phyloP scores from a whole-genome alignment of 2,888 invertebrate genomes.

The Tiliacea citrago region DNA sequence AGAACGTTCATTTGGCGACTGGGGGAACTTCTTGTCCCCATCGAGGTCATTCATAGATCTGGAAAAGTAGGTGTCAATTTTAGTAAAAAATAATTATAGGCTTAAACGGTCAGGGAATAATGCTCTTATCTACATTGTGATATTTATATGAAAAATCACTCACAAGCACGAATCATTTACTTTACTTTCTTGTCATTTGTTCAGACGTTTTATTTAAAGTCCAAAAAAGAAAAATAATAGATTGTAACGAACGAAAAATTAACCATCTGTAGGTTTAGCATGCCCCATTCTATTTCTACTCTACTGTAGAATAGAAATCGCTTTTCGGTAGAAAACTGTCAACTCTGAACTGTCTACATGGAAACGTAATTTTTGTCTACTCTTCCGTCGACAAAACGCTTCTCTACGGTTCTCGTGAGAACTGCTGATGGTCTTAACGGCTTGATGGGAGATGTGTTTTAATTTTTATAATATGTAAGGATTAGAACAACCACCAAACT shows the following conservation, averaged over 20 bases:
- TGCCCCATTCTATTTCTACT: too few species aligned
- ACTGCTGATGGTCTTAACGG: neutral
- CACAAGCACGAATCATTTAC: too few species aligned
- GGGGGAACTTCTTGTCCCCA: slow-evolving; percentile 89
- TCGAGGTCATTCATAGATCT: slow-evolving; percentile 92
- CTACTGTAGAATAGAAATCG: too few species aligned
- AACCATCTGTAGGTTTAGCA: neutral
- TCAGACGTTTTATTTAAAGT: neutral
- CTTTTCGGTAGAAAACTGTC: too few species aligned
- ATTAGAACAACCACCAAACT: neutral
- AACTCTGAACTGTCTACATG: too few species aligned
- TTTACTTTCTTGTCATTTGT: too few species aligned
- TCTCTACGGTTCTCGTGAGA: too few species aligned
- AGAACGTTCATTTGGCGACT: slow-evolving; percentile 93
- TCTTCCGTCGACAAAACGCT: too few species aligned
- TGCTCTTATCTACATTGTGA: neutral
- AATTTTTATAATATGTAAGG: neutral
- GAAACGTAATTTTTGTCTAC: too few species aligned
- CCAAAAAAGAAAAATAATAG: neutral
- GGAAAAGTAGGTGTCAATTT: slow-evolving; percentile 15
- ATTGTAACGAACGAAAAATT: neutral
- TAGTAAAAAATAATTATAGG: neutral
- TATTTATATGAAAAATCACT: too few species aligned
- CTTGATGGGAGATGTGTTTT: neutral
- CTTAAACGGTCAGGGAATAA: neutral